These are phyloP conservation scores for Carposina sasakii DNA, from an alignment of 1,140 invertebrate genomes.

Conservation along the genomic window DNA sequence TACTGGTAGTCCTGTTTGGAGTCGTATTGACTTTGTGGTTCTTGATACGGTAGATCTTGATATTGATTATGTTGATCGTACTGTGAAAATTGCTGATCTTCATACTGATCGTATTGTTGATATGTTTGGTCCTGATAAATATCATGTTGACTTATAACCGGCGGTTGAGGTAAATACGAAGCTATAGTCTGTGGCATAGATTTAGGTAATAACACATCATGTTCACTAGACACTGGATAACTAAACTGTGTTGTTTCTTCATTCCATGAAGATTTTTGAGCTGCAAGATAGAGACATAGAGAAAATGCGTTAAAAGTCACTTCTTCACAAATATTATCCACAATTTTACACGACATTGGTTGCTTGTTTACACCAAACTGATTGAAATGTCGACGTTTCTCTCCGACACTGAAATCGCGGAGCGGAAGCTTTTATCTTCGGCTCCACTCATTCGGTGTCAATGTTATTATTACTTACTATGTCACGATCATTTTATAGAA, in stretches of 20 bases:
- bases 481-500: no score
- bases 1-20: conserved; percentile 23
- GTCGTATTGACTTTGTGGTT: conserved; percentile 35
- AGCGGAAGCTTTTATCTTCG: conserved; percentile 44
- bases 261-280: conserved; percentile 60
- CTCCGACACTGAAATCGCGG: conserved; percentile 14
- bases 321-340: conserved; percentile 35
- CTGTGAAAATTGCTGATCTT: conserved; percentile 16
- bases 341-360: conserved; percentile 37
- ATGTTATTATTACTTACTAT: no score
- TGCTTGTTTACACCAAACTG: background rate
- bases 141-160: conserved; percentile 52
- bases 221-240: conserved; percentile 45
- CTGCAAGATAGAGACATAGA: conserved; percentile 51
- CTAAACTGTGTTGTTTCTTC: conserved; percentile 57
- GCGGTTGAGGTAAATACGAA: conserved; percentile 43
- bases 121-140: conserved; percentile 33
- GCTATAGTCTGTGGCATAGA: conserved; percentile 46
- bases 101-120: conserved; percentile 20
- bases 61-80: no score
- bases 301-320: conserved; percentile 37
- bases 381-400: background rate
- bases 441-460: no score
- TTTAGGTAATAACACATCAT: conserved; percentile 44
- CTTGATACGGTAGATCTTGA: conserved; percentile 30